Evolutionary conservation across 53 echinoderm and acorn worm genomes (phyloP).

Genomic region (Zoroaster sp.): DNA sequence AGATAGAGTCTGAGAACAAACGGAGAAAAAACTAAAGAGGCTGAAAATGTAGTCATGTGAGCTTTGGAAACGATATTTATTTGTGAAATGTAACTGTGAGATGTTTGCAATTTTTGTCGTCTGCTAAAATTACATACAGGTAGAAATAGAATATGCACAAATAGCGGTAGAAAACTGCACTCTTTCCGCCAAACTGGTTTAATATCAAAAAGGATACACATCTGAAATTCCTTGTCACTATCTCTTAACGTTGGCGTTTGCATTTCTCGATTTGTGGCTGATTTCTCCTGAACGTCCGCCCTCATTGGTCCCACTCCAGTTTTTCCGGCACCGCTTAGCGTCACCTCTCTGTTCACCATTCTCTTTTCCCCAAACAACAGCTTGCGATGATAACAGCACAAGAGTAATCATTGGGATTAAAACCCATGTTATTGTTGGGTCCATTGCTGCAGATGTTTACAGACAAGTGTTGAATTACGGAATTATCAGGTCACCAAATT

Average conservation of each 20-base stretch:
- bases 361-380: neutral
- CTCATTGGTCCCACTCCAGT: neutral
- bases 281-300: neutral
- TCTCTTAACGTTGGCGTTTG: neutral
- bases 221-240: neutral
- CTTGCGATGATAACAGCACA: neutral
- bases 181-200: neutral
- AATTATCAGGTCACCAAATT: neutral
- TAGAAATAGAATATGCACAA: neutral
- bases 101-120: neutral
- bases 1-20: no score
- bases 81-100: neutral
- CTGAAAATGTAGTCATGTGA: no score
- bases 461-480: neutral
- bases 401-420: neutral
- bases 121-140: no score
- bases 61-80: neutral
- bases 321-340: neutral
- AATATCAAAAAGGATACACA: conserved; percentile 17
- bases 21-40: no score
- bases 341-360: neutral
- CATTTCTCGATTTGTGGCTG: neutral
- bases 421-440: neutral
- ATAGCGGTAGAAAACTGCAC: neutral
- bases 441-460: neutral